These are phyloP conservation scores for Halcyon leucocephala DNA, from an alignment of 2,797 vertebrate species.

Conservation along the genomic window DNA sequence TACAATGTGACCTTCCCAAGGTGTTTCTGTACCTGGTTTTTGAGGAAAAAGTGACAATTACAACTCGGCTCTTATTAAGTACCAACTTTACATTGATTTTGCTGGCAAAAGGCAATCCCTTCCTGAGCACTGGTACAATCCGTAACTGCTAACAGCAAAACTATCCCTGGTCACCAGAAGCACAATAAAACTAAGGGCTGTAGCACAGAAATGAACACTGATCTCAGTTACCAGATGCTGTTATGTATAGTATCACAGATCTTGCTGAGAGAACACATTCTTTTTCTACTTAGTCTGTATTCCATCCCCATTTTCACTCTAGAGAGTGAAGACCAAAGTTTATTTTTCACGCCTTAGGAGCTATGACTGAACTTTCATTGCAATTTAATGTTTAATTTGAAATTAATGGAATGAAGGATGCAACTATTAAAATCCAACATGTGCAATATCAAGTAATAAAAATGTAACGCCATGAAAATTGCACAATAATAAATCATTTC, in stretches of 20 bases:
- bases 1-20: neutral
- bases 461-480: constrained; percentile 46
- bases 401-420: constrained; percentile 76
- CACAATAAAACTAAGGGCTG: neutral
- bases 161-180: neutral
- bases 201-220: neutral
- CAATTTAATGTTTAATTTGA: constrained; percentile 71
- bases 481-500: constrained; percentile 64
- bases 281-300: neutral
- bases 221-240: neutral
- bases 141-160: neutral
- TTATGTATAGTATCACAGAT: neutral
- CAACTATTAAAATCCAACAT: constrained; percentile 63
- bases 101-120: neutral
- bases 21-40: neutral
- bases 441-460: constrained; percentile 68
- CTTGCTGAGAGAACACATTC: constrained; percentile 1
- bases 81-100: neutral
- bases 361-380: constrained; percentile 52
- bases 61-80: neutral
- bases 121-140: neutral
- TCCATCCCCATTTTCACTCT: neutral
- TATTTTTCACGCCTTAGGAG: constrained; percentile 25
- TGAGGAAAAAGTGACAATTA: neutral
- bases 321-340: neutral